Base-by-base conservation (phyloP, 2,113 vertebrate species). In the Psophia crepitans region DNA sequence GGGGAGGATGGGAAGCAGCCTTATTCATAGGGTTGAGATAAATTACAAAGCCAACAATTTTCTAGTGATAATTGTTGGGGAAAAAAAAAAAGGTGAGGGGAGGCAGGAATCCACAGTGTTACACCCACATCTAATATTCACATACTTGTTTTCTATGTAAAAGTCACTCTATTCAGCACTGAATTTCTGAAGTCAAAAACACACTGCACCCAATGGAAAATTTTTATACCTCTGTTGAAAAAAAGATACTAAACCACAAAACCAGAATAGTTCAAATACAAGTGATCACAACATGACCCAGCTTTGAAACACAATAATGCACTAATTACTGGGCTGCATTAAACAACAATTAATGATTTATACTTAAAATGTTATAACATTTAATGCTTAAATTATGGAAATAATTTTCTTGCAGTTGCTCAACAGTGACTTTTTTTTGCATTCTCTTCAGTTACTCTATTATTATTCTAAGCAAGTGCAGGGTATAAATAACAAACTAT, bases 1-100 rank as follows among this genome's bases (percentile, higher is more conserved):
- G 3, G 2, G 9, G 21, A 41, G 1, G 6, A 15, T 0, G 4
- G 1, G 10, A 68, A 68, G 17, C 17, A 63, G 18, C 27, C 82
- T 13, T 23, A 82, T 32, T 37, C 0, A 1, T 4, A 44, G 16
- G 9, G 3, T 1, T 54, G 13, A 69, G 12, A 2, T 12, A 89
- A 84, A 9, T 71, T 15, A 35, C 16, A 33, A 1, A 26, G 35
- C 8, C 14, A 27, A 71, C 4, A 48, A 41, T 73, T 35, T 85
- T 26, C n/a, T 20, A 24, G 20, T 1, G 0, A 21, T 41, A 76
- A 23, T 14, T 61, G 33, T 18, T 86, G 27, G 51, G 27, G 27
- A 27, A 61, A 43, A 44, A 33, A 11, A 17, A 5, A 4, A 6
- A 3, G 12, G 4, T 9, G 10, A 43, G 43, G 43, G 56, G 10